Evolutionary conservation across 2,113 vertebrate genomes (phyloP).

Genomic region (Sebastes fasciatus): DNA sequence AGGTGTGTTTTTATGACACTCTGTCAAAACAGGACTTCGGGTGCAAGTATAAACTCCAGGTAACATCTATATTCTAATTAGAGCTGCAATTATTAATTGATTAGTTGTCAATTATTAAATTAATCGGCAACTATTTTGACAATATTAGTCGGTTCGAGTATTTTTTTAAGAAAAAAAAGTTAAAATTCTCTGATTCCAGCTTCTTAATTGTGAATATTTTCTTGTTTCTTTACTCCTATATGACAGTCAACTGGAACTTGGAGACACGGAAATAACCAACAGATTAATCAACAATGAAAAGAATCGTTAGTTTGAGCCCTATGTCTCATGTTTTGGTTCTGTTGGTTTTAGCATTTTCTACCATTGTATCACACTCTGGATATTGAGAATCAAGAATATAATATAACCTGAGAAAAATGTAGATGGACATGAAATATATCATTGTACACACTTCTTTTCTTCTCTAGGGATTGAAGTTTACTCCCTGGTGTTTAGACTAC

Average conservation of each 20-base stretch:
- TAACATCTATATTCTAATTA: slow-evolving; percentile 18
- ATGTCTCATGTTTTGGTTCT: not conserved
- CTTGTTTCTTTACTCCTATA: too few relatives aligned
- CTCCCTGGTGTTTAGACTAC: slow-evolving; percentile 85
- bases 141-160: too few relatives aligned
- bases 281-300: too few relatives aligned
- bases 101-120: too few relatives aligned
- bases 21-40: slow-evolving; percentile 83
- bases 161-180: too few relatives aligned
- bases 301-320: too few relatives aligned
- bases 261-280: too few relatives aligned
- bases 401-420: not conserved
- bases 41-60: slow-evolving; percentile 85
- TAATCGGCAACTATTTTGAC: too few relatives aligned
- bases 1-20: slow-evolving; percentile 89
- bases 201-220: too few relatives aligned
- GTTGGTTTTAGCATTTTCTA: not conserved
- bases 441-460: not conserved
- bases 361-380: not conserved
- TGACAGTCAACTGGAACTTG: too few relatives aligned
- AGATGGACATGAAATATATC: not conserved
- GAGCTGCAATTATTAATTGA: too few relatives aligned
- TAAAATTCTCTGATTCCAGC: too few relatives aligned
- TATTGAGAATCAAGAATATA: not conserved
- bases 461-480: slow-evolving; percentile 80